Conservation (phyloP, 2,888 invertebrate species). For the Sympetrum striolatum region DNA sequence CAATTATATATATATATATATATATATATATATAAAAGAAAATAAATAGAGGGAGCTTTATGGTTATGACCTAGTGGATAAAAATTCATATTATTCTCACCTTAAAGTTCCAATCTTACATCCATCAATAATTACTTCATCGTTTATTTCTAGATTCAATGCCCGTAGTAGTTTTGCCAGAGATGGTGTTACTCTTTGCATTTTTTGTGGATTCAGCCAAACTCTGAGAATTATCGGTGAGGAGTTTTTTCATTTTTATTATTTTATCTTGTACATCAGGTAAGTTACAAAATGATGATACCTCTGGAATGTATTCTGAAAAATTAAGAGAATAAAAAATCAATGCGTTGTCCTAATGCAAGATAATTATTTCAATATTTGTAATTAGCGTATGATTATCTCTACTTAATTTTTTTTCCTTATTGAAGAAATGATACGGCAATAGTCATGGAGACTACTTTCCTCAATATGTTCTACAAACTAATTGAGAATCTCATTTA, state of each 20-base stretch:
- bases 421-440: too few relatives aligned
- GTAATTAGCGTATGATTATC: too few relatives aligned
- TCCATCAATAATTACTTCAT: conserved; percentile 55
- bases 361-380: too few relatives aligned
- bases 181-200: conserved; percentile 47
- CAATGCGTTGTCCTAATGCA: not conserved
- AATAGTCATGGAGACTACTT: too few relatives aligned
- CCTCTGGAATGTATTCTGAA: conserved; percentile 59
- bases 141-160: conserved; percentile 59
- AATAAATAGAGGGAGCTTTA: too few relatives aligned
- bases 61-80: too few relatives aligned
- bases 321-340: not conserved
- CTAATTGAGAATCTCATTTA: too few relatives aligned
- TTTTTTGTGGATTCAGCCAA: conserved; percentile 1
- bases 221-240: conserved; percentile 47
- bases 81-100: conserved; percentile 48
- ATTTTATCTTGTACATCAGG: conserved; percentile 57
- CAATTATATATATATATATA: too few relatives aligned
- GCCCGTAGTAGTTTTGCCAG: conserved; percentile 57
- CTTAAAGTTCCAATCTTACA: conserved; percentile 49
- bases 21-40: too few relatives aligned
- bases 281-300: conserved; percentile 55
- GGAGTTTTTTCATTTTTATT: conserved; percentile 55
- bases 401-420: too few relatives aligned
- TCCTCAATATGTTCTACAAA: too few relatives aligned